Evolutionary conservation across 2,888 invertebrate species (phyloP), one percentile per base, ranked within the genome.

Genomic region (Therioaphis trifolii): DNA sequence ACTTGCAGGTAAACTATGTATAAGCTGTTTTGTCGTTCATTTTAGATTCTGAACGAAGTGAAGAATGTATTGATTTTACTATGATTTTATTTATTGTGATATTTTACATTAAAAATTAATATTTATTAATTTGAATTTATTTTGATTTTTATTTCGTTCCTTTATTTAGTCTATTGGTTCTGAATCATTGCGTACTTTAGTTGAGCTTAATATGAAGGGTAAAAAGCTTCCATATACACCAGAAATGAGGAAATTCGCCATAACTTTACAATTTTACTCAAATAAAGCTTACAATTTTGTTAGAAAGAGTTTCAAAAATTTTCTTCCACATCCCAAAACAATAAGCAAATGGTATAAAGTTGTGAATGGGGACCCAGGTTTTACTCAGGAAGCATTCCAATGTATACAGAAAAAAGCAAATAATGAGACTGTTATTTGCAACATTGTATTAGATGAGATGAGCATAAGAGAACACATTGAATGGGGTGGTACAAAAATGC

Each of bases 341-440:
- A 46, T 78, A 27, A 35, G 29, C 24, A 66, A 29, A 29, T 78
- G 35, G 52, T 58, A 63, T 55, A 40, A 21, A 46, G 77, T 77
- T 21, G 27, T 77, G 0, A 43, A 77, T 61, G 77, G 77, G 2
- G 15, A 18, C 14, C 77, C 77, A 14, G 77, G 77, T 35, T 77
- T 77, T 46, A 46, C 46, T 5, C n/a, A 63, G 11, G 11, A 61
- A 63, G 21, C 61, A 77, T 46, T 29, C 21, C 0, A 15, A 40
- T 43, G 15, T 4, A 27, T 58, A 24, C 1, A 58, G 2, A 4
- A 21, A 0, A 24, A 27, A 58, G 58, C 58, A 24, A 58, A 3
- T 24, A 21, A n/a, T n/a, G n/a, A n/a, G n/a, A n/a, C n/a, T n/a
- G n/a, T n/a, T n/a, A n/a, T n/a, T n/a, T n/a, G n/a, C 24, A 24